Evolutionary conservation across 2,888 invertebrate species (phyloP).

Genomic region (Drosophila pseudotalamancana): DNA sequence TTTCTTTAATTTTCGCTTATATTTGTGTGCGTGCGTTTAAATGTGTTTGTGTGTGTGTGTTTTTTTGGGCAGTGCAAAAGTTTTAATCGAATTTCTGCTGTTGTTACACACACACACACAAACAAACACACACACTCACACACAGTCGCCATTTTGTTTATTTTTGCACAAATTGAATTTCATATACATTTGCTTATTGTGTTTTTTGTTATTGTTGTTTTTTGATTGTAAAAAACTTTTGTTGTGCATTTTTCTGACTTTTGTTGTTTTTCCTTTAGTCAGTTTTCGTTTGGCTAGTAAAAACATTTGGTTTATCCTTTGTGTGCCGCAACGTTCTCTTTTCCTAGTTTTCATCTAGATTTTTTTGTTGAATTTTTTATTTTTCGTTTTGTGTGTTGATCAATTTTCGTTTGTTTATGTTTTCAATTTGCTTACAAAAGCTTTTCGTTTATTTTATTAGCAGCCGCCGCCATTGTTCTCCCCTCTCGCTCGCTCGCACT

Average conservation of each 20-base stretch:
- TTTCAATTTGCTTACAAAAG: conserved; percentile 81
- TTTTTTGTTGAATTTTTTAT: conserved; percentile 23
- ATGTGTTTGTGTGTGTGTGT: conserved; percentile 7
- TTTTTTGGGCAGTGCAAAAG: conserved; percentile 60
- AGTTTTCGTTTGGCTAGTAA: conserved; percentile 56
- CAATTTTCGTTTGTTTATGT: conserved; percentile 79
- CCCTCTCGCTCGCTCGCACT: conserved; percentile 3
- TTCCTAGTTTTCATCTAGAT: no score
- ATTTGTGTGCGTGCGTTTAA: conserved; percentile 22
- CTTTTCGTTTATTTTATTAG: conserved; percentile 81
- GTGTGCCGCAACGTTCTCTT: conserved; percentile 21
- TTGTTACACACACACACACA: conserved; percentile 28
- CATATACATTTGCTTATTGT: conserved; percentile 52
- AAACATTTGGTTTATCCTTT: conserved; percentile 67
- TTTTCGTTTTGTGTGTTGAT: conserved; percentile 51
- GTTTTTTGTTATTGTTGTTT: conserved; percentile 23
- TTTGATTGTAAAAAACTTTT: conserved; percentile 45
- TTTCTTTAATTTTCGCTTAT: conserved; percentile 75
- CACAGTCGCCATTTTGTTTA: conserved; percentile 72
- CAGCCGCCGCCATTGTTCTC: conserved; percentile 64
- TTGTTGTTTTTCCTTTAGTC: conserved; percentile 35
- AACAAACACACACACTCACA: conserved; percentile 20
- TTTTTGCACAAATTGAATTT: conserved; percentile 69
- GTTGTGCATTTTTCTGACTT: conserved; percentile 61
- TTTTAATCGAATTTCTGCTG: conserved; percentile 76